Evolutionary conservation across 30 jellyfish, hydroid and myxozoan species (phyloP), one percentile per base, ranked within the genome.

Genomic region (Hydractinia echinata): DNA sequence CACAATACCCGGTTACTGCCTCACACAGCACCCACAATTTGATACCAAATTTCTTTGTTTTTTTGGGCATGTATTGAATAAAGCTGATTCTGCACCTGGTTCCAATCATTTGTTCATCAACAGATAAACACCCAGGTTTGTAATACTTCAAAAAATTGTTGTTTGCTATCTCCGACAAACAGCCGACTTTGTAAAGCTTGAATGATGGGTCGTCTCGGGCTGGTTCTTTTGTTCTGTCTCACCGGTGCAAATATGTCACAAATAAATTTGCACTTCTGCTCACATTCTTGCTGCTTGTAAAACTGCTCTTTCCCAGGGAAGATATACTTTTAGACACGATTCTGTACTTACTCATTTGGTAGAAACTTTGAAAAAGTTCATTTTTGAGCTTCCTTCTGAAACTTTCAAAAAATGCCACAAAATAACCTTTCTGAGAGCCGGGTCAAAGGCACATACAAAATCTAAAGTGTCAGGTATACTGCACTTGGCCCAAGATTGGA

Each of bases 1-100:
- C 20, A 64, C 88, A 81, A 58, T 81, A 81, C 8, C 88, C 88
- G 30, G 60, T 15, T 53, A 64, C 51, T 50, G 88, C 66, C 64
- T 64, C 84, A 20, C 88, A 81, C 54, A 81, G 82, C 18, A 51
- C 88, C 88, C 84, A 81, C 6, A 81, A 51, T 81, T 62, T 81
- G 15, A 81, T 54, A 10, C 85, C 8, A 77, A 77, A 53, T 54
- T 79, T 79, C 51, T 79, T 61, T 79, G 66, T 81, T 51, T 79
- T 61, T 79, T 79, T 61, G 19, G 83, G 87, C 87, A 79, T 79
- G 69, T 79, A 79, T 58, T 79, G 87, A 19, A 79, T 73, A 52
- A 56, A 56, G n/a, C 68, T 56, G 68, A 56, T n/a, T 9, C 68
- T 10, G n/a, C 68, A 56, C n/a, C 68, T 56, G 10, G 68, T 56